These are phyloP conservation scores for Echinometra lucunter DNA, from an alignment of 53 echinoderm and acorn worm species.

Conservation along the genomic window DNA sequence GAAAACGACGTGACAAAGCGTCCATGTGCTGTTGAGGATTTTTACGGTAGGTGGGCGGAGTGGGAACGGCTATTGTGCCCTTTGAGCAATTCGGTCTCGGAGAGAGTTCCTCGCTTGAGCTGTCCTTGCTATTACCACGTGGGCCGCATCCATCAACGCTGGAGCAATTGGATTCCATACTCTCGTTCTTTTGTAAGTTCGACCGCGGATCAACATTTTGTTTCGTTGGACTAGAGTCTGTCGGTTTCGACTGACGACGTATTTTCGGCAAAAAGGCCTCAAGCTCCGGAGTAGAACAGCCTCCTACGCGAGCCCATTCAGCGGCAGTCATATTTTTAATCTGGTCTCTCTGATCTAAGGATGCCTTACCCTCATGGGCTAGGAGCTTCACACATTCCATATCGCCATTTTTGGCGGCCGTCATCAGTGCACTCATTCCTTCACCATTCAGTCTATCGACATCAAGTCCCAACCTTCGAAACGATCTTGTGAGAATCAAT, in stretches of 20 bases:
- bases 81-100: not conserved
- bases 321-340: constrained; percentile 86
- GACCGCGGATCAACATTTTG: not conserved
- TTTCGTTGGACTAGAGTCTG: constrained; percentile 11
- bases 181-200: constrained; percentile 55
- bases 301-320: constrained; percentile 95
- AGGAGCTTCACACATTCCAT: constrained; percentile 84
- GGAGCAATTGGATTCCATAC: constrained; percentile 55
- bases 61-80: constrained; percentile 54
- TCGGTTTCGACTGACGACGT: constrained; percentile 64
- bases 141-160: constrained; percentile 33
- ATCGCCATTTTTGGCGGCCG: constrained; percentile 78
- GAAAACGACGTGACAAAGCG: constrained; percentile 59
- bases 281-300: constrained; percentile 79
- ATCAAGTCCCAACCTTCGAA: constrained; percentile 89
- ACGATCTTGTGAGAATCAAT: constrained; percentile 81
- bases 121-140: constrained; percentile 16
- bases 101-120: constrained; percentile 60
- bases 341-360: constrained; percentile 76
- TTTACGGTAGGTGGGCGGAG: constrained; percentile 56
- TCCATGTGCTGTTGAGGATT: constrained; percentile 61
- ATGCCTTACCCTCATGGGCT: constrained; percentile 87
- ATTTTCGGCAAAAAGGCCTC: constrained; percentile 74
- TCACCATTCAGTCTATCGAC: constrained; percentile 90
- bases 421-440: constrained; percentile 88